Evolutionary conservation across 2,113 vertebrate genomes (phyloP).

Genomic region (Phainopepla nitens): DNA sequence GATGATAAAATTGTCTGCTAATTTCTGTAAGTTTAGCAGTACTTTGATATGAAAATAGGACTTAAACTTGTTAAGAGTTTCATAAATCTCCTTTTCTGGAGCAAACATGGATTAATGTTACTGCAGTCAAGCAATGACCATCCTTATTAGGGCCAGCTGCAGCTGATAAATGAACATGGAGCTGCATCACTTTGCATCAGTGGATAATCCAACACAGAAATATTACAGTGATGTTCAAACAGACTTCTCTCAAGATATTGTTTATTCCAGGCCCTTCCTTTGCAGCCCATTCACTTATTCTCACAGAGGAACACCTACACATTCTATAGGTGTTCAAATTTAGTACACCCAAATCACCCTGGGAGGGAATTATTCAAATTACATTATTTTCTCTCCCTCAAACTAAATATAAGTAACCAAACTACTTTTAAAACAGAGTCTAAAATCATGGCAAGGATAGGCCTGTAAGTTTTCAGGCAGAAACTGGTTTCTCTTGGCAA

Average conservation of each 20-base stretch:
- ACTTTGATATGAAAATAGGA: constrained; percentile 4
- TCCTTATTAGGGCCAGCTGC: not conserved
- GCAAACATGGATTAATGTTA: not conserved
- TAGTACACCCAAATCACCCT: not conserved
- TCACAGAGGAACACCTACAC: not conserved
- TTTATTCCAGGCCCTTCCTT: not conserved
- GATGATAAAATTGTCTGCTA: not conserved
- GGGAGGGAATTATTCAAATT: not conserved
- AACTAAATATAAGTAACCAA: not conserved
- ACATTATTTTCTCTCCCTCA: not conserved
- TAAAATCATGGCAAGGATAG: not conserved
- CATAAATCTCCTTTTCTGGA: constrained; percentile 1
- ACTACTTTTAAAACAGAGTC: not conserved
- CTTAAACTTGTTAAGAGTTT: constrained; percentile 6
- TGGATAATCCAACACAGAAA: not conserved
- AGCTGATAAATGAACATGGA: not conserved
- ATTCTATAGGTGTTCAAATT: not conserved
- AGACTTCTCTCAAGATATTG: not conserved
- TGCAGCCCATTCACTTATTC: not conserved
- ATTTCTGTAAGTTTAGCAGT: not conserved
- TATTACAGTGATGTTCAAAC: not conserved
- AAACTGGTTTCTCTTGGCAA: constrained; percentile 47
- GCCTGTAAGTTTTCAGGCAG: constrained; percentile 33
- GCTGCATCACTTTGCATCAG: not conserved
- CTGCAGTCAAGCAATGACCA: not conserved